These are phyloP conservation scores for Dolichoris vasculosae DNA, from an alignment of 1,140 invertebrate genomes.

Conservation along the genomic window DNA sequence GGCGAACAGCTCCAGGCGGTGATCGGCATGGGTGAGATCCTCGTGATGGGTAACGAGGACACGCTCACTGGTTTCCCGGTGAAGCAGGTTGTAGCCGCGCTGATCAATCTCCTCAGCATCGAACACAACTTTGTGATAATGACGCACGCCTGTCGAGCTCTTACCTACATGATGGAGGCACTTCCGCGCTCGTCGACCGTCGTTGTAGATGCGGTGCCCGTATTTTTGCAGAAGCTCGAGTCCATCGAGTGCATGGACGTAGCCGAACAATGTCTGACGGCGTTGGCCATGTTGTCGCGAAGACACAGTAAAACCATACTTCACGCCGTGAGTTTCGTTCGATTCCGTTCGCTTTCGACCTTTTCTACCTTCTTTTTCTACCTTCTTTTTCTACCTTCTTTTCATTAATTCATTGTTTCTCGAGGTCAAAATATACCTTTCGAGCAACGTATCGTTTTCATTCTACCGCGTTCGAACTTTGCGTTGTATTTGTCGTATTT, in stretches of 20 bases:
- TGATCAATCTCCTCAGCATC: slow-evolving; percentile 90
- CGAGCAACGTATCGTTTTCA: no score
- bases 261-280: slow-evolving; percentile 96
- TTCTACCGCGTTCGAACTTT: no score
- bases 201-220: slow-evolving; percentile 97
- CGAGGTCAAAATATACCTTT: no score
- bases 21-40: slow-evolving; percentile 98
- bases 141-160: slow-evolving; percentile 98
- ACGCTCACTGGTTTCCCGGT: slow-evolving; percentile 98
- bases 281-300: slow-evolving; percentile 96
- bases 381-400: no score
- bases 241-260: slow-evolving; percentile 99
- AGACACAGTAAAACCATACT: slow-evolving; percentile 97
- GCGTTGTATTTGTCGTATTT: no score
- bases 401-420: no score
- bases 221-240: slow-evolving; percentile 96
- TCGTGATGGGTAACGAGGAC: slow-evolving; percentile 99
- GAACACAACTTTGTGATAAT: slow-evolving; percentile 99
- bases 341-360: not conserved
- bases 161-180: slow-evolving; percentile 99
- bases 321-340: slow-evolving; percentile 83
- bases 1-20: slow-evolving; percentile 97
- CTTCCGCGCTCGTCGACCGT: slow-evolving; percentile 96
- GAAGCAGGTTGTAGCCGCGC: slow-evolving; percentile 96
- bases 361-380: no score